A percentile compares a stretch with the other conserved stretches of the same genome.
These are phyloP conservation scores for Caerostris extrusa DNA, from an alignment of 1,140 invertebrate species.

Conservation along the genomic window DNA sequence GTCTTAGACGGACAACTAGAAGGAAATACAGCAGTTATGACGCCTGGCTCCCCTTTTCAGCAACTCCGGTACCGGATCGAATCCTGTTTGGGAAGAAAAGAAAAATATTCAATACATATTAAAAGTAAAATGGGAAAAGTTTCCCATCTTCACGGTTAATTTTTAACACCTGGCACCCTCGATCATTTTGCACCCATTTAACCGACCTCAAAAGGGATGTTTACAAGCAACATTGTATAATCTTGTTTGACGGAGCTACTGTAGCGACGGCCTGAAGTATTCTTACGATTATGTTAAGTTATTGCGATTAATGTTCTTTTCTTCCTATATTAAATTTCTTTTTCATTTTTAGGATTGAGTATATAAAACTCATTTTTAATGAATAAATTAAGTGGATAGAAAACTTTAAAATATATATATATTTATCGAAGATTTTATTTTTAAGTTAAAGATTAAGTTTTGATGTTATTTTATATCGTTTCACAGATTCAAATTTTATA, in stretches of 20 bases:
- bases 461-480: no score
- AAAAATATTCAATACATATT: constrained; percentile 13
- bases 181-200: constrained; percentile 50
- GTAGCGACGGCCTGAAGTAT: no score
- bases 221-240: background rate
- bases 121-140: background rate
- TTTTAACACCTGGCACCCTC: constrained; percentile 48
- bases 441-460: no score
- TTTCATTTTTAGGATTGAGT: no score
- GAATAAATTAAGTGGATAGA: no score
- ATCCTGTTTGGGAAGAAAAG: constrained; percentile 51
- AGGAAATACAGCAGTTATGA: background rate
- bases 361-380: no score
- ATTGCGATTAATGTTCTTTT: no score
- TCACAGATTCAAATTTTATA: no score
- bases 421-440: no score
- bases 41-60: constrained; percentile 15
- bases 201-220: background rate
- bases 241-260: background rate
- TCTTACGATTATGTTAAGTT: no score
- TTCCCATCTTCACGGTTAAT: constrained; percentile 66
- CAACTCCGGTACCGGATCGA: constrained; percentile 49
- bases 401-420: no score
- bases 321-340: no score
- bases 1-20: background rate